Percentiles rank a stretch among this genome's conserved stretches.
Evolutionary conservation across 2,888 invertebrate species (phyloP).

Genomic region (Allophyes oxyacanthae): DNA sequence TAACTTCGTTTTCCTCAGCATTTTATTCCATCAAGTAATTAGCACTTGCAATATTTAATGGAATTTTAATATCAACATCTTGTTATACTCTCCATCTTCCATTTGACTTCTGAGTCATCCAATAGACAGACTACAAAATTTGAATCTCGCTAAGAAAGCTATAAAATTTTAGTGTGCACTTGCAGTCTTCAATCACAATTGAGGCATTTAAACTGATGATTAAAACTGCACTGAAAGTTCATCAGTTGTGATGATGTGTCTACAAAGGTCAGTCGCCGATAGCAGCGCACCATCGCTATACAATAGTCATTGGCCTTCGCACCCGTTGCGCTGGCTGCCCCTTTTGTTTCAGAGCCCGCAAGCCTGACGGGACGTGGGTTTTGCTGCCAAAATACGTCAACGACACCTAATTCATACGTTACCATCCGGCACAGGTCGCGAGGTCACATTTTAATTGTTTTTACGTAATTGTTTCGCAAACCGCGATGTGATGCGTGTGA

Average conservation of each 20-base stretch:
- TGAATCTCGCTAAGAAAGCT: conserved; percentile 6
- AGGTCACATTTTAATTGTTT: conserved; percentile 83
- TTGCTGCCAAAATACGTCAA: conserved; percentile 74
- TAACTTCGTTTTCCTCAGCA: conserved; percentile 21
- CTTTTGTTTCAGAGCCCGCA: conserved; percentile 80
- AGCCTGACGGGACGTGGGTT: conserved; percentile 52
- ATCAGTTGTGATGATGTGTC: conserved; percentile 52
- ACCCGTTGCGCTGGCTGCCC: conserved; percentile 79
- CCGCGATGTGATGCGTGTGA: conserved; percentile 71
- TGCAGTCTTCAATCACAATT: conserved; percentile 3
- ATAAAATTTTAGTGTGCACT: conserved; percentile 2
- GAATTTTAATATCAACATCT: conserved; percentile 10
- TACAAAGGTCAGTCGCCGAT: conserved; percentile 82
- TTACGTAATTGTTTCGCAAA: conserved; percentile 84
- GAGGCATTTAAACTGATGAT: conserved; percentile 16
- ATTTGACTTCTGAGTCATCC: neutral
- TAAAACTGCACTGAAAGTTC: conserved; percentile 54
- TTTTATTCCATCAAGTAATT: conserved; percentile 19
- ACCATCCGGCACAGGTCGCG: conserved; percentile 76
- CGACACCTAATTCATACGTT: conserved; percentile 69
- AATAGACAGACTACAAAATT: conserved; percentile 1
- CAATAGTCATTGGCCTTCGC: conserved; percentile 84
- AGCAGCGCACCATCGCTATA: conserved; percentile 62
- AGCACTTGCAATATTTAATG: no score
- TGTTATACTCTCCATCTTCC: neutral